Conservation (phyloP, 2,797 vertebrate species). For the Chromobotia macracanthus region DNA sequence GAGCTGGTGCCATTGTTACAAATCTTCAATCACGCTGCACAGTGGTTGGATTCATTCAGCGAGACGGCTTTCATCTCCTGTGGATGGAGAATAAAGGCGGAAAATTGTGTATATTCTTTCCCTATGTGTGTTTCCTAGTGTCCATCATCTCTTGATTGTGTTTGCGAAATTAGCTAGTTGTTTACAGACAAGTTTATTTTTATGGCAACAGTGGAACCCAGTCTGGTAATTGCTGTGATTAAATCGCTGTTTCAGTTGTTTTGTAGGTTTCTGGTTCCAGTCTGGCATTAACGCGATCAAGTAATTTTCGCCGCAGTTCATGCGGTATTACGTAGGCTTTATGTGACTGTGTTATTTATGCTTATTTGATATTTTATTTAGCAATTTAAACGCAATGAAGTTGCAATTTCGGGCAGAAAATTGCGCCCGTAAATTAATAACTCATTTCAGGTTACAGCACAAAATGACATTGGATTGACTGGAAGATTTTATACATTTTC, state of each 20-base stretch:
- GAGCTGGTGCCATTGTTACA: constrained; percentile 48
- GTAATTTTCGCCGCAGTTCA: not conserved
- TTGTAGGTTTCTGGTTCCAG: constrained; percentile 3
- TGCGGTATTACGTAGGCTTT: constrained; percentile 11
- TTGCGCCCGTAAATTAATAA: not conserved
- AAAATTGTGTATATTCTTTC: constrained; percentile 9
- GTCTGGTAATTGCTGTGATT: not conserved
- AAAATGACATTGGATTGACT: not conserved
- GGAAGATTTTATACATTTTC: not conserved
- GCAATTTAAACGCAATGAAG: constrained; percentile 7
- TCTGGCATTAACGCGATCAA: constrained; percentile 9
- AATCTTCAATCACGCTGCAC: constrained; percentile 47
- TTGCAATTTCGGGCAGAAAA: constrained; percentile 10
- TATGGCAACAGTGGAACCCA: constrained; percentile 6
- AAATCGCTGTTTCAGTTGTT: not conserved
- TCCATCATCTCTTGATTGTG: constrained; percentile 14
- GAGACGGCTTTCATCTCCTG: constrained; percentile 30
- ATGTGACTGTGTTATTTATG: constrained; percentile 13
- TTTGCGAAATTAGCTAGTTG: constrained; percentile 15
- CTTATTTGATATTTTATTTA: not conserved
- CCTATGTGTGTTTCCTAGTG: not conserved
- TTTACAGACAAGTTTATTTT: not conserved
- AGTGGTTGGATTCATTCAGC: constrained; percentile 30
- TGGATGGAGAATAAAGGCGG: constrained; percentile 20
- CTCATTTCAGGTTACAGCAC: not conserved